phyloP scores from a whole-genome alignment of 2,888 invertebrate genomes.

The Scaptomyza reducta region DNA sequence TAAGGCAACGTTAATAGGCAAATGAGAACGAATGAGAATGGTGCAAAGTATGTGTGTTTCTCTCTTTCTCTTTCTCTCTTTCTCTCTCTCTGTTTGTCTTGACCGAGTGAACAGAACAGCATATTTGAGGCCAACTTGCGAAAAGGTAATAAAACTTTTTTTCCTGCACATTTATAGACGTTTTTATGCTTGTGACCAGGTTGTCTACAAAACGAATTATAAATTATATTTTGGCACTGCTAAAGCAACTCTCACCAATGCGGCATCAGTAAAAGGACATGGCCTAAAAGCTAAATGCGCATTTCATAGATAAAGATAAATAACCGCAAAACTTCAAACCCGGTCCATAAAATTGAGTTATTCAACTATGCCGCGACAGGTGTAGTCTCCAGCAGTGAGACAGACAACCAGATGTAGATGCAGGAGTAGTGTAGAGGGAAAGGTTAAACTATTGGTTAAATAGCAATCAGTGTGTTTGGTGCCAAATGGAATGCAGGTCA shows the following conservation, averaged over 20 bases:
- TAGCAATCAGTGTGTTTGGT: conserved; percentile 56
- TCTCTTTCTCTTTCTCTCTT: not conserved
- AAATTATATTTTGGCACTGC: conserved; percentile 66
- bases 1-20: conserved; percentile 72
- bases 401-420: not conserved
- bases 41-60: conserved; percentile 5
- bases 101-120: conserved; percentile 27
- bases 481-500: conserved; percentile 60
- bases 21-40: conserved; percentile 52
- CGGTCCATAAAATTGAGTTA: conserved; percentile 74
- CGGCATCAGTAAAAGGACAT: conserved; percentile 67
- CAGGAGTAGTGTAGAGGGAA: not conserved
- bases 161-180: conserved; percentile 64
- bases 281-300: conserved; percentile 44
- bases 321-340: conserved; percentile 37
- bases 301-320: conserved; percentile 46
- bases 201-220: conserved; percentile 67
- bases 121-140: conserved; percentile 53
- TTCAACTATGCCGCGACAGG: conserved; percentile 59
- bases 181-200: conserved; percentile 62
- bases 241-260: conserved; percentile 39
- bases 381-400: conserved; percentile 20
- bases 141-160: conserved; percentile 74
- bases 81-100: not conserved
- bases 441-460: conserved; percentile 37